Conservation (phyloP, 2,797 vertebrate species). For the Tolypeutes matacus region DNA sequence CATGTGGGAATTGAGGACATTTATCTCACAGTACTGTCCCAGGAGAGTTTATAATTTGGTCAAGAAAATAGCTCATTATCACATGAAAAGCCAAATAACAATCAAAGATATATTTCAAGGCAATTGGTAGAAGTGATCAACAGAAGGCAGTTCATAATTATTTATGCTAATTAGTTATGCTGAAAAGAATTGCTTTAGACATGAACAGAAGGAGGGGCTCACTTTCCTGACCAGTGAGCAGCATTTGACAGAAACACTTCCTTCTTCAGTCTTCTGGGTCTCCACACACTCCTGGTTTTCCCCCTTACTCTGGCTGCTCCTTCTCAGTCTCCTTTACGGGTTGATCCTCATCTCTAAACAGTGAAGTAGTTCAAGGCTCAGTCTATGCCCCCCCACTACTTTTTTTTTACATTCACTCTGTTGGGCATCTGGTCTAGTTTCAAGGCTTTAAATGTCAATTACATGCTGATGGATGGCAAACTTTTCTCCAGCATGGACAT, state of each 20-base stretch:
- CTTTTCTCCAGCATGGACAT: neutral
- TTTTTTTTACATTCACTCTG: neutral
- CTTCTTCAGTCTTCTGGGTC: neutral
- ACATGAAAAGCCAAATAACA: slow-evolving; percentile 44
- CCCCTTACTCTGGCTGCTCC: neutral
- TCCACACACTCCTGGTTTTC: neutral
- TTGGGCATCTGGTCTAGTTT: neutral
- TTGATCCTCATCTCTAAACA: neutral
- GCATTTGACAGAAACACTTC: neutral
- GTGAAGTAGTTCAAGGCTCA: neutral
- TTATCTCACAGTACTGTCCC: slow-evolving; percentile 14
- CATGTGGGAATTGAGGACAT: slow-evolving; percentile 3
- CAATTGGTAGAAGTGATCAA: neutral
- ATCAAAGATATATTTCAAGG: slow-evolving; percentile 53
- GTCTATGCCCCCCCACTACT: neutral
- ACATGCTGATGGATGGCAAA: neutral
- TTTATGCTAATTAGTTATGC: slow-evolving; percentile 58
- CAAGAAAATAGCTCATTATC: slow-evolving; percentile 62
- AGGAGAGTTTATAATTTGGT: slow-evolving; percentile 49
- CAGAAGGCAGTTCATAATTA: slow-evolving; percentile 57
- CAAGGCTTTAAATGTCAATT: neutral
- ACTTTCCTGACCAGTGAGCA: neutral
- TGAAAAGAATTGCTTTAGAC: slow-evolving; percentile 9
- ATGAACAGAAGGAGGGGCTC: neutral
- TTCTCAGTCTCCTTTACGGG: neutral